phyloP scores from a whole-genome alignment of 2,113 vertebrate genomes.

The Urocolius indicus region DNA sequence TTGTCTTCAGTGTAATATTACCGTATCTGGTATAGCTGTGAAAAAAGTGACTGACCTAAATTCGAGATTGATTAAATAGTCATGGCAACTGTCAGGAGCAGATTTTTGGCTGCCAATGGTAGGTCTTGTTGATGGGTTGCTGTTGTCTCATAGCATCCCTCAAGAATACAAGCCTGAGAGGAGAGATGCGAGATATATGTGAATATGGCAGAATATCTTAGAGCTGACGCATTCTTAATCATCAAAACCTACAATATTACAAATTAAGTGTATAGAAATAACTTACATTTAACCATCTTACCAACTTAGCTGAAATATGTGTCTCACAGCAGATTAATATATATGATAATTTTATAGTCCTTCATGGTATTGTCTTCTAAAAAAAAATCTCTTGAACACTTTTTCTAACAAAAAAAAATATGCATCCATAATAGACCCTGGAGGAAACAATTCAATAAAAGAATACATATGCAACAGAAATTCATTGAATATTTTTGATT shows the following conservation, averaged over 20 bases:
- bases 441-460: slow-evolving; percentile 51
- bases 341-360: slow-evolving; percentile 61
- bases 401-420: slow-evolving; percentile 48
- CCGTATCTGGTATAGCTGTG: neutral
- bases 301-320: slow-evolving; percentile 34
- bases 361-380: slow-evolving; percentile 34
- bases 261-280: slow-evolving; percentile 21
- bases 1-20: neutral
- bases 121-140: neutral
- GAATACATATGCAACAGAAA: slow-evolving; percentile 49
- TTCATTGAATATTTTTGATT: slow-evolving; percentile 66
- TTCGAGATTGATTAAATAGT: slow-evolving; percentile 20
- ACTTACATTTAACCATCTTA: slow-evolving; percentile 6
- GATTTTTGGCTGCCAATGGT: neutral
- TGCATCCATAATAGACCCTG: slow-evolving; percentile 38
- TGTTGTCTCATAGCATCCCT: neutral
- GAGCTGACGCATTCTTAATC: neutral
- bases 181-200: neutral
- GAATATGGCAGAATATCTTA: slow-evolving; percentile 16
- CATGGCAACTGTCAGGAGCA: neutral
- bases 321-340: slow-evolving; percentile 45
- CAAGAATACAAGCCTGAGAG: slow-evolving; percentile 13
- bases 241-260: slow-evolving; percentile 25
- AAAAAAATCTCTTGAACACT: neutral
- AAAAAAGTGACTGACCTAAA: neutral